Conservation (phyloP, 1,140 invertebrate species). For the Pantala flavescens region DNA sequence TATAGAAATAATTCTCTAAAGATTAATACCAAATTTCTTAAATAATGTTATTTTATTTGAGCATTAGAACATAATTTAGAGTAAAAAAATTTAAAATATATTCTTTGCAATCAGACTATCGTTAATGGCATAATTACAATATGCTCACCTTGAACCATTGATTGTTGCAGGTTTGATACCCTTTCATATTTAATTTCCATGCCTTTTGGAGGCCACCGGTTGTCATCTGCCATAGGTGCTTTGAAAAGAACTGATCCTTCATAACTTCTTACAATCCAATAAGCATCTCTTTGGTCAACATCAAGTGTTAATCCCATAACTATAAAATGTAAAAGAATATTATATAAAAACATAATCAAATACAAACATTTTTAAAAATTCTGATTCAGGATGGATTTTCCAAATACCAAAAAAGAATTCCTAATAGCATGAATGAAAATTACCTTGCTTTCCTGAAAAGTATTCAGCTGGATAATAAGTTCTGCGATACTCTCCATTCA, state of each 20-base stretch:
- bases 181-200: slow-evolving; percentile 12
- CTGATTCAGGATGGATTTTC: no score
- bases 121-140: no score
- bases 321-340: slow-evolving; percentile 31
- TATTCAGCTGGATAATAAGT: slow-evolving; percentile 61
- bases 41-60: no score
- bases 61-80: no score
- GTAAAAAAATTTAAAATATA: no score
- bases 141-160: slow-evolving; percentile 21
- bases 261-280: slow-evolving; percentile 66
- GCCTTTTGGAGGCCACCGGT: slow-evolving; percentile 3
- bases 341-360: background rate
- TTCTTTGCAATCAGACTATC: no score
- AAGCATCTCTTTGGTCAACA: slow-evolving; percentile 56
- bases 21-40: no score
- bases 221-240: slow-evolving; percentile 48
- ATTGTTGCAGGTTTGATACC: slow-evolving; percentile 17
- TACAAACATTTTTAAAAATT: background rate
- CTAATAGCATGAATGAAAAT: slow-evolving; percentile 7
- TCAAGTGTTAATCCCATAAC: slow-evolving; percentile 76
- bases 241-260: slow-evolving; percentile 60
- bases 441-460: slow-evolving; percentile 67
- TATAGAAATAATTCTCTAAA: no score
- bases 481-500: slow-evolving; percentile 65
- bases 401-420: no score